Conservation (phyloP, 2,113 vertebrate genomes). For the Butorides virescens region DNA sequence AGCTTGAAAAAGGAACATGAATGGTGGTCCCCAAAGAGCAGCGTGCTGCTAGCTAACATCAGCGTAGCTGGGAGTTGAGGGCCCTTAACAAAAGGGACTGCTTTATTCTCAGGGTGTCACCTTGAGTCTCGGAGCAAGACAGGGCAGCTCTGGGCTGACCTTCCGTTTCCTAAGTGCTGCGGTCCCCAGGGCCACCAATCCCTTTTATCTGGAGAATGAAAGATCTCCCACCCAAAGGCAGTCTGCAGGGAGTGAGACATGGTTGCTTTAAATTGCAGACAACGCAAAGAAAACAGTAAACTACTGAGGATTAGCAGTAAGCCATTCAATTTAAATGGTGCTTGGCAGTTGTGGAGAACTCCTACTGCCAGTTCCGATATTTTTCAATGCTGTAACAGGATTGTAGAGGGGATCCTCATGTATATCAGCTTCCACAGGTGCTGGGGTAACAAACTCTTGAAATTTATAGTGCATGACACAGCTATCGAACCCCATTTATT, state of each 20-base stretch:
- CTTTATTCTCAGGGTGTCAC: background rate
- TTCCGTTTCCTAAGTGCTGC: background rate
- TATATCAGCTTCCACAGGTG: background rate
- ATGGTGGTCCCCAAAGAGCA: background rate
- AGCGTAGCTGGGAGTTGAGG: background rate
- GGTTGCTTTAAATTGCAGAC: background rate
- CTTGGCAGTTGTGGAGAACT: background rate
- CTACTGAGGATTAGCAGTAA: background rate
- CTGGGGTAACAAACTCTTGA: background rate
- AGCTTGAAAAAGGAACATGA: background rate
- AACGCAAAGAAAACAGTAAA: background rate
- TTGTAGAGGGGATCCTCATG: background rate
- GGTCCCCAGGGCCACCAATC: background rate
- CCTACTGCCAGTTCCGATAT: background rate
- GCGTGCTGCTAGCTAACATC: background rate
- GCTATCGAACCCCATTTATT: background rate
- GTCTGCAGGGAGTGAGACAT: background rate
- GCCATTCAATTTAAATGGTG: background rate
- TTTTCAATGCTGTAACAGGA: background rate
- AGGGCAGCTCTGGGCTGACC: background rate
- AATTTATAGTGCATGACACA: background rate
- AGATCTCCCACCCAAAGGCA: background rate
- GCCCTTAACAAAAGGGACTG: background rate
- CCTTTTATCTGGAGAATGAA: background rate
- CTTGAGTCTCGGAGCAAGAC: background rate